Evolutionary conservation across 2,113 vertebrate species (phyloP).

Genomic region (Cyanocitta stelleri): DNA sequence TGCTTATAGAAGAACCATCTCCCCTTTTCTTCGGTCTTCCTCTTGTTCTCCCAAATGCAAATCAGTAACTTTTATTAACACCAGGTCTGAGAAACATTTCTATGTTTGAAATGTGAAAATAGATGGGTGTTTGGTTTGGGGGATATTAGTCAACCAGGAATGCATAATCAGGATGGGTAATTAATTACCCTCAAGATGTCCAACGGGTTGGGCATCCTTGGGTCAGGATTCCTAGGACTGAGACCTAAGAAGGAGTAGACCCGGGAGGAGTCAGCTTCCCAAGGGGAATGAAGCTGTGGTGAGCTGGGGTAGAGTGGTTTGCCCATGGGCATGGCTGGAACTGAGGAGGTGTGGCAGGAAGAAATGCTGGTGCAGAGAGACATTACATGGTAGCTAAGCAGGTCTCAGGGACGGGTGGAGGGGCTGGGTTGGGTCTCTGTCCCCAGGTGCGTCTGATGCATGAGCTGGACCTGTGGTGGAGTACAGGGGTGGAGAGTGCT

Average conservation of each 20-base stretch:
- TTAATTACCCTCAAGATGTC: neutral
- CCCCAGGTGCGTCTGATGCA: neutral
- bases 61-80: neutral
- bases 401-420: neutral
- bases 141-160: neutral
- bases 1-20: neutral
- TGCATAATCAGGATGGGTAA: neutral
- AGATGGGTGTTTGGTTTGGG: neutral
- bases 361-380: neutral
- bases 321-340: neutral
- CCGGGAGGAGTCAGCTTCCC: neutral
- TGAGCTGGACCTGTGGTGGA: neutral
- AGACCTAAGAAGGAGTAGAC: neutral
- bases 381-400: fast-evolving
- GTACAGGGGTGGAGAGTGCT: neutral
- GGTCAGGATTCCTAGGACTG: neutral
- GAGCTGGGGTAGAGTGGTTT: fast-evolving
- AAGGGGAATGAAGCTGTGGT: neutral
- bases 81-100: neutral
- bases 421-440: neutral
- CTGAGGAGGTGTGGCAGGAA: fast-evolving
- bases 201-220: neutral
- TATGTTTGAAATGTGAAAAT: neutral
- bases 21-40: neutral
- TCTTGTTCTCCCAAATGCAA: neutral